Conservation (phyloP, 2,888 invertebrate genomes). For the Nasonovia ribisnigri region DNA sequence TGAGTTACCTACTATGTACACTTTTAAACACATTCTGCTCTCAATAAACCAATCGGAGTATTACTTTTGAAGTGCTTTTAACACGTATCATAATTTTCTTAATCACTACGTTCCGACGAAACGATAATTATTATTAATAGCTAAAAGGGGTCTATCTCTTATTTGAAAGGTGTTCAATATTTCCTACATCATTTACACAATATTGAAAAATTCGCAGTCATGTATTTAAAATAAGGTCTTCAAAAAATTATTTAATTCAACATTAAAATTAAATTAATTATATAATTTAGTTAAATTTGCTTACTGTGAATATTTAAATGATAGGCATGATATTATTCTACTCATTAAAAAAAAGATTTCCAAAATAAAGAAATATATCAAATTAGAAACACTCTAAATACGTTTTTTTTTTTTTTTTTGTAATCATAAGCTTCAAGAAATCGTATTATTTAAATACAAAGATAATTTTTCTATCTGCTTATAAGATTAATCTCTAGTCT, state of each 20-base stretch:
- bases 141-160: background rate
- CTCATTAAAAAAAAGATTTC: background rate
- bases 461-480: background rate
- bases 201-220: background rate
- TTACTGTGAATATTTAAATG: background rate
- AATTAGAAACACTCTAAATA: background rate
- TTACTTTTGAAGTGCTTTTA: conserved; percentile 36
- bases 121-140: conserved; percentile 19
- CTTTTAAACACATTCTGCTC: background rate
- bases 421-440: background rate
- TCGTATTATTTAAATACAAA: background rate
- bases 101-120: conserved; percentile 22
- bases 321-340: background rate
- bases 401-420: background rate
- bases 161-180: conserved; percentile 15
- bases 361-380: background rate
- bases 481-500: background rate
- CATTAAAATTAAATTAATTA: background rate
- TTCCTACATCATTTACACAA: background rate
- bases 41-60: background rate
- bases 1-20: background rate
- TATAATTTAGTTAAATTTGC: background rate
- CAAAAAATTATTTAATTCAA: background rate
- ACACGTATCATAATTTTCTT: background rate
- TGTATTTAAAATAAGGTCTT: background rate